Evolutionary conservation across 2,888 invertebrate genomes (phyloP).

Genomic region (Empis stercorea): DNA sequence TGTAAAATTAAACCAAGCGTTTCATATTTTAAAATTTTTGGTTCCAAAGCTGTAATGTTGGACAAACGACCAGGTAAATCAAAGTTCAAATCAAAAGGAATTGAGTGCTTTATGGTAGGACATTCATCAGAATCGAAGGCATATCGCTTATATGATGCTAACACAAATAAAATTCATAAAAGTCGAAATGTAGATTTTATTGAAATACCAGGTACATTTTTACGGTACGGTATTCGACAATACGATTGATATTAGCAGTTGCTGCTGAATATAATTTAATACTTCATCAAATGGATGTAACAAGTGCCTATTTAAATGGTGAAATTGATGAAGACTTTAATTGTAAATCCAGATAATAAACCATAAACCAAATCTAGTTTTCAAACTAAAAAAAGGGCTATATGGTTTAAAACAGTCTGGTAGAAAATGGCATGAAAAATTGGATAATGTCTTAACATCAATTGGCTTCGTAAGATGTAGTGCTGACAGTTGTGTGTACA

Average conservation of each 20-base stretch:
- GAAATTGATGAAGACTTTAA: constrained; percentile 7
- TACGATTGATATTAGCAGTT: constrained; percentile 7
- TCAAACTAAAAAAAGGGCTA: constrained; percentile 2
- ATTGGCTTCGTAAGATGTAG: constrained; percentile 5
- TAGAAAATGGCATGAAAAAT: neutral
- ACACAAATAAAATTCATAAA: too few relatives aligned
- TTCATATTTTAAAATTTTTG: too few relatives aligned
- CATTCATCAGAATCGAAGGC: too few relatives aligned
- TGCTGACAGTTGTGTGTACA: neutral
- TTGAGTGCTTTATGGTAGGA: too few relatives aligned
- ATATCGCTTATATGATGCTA: too few relatives aligned
- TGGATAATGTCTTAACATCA: neutral
- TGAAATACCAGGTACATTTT: too few relatives aligned
- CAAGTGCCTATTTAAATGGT: constrained; percentile 10
- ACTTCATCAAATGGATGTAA: constrained; percentile 8
- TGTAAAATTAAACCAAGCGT: too few relatives aligned
- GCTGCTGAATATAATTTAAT: constrained; percentile 5
- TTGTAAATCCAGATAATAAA: constrained; percentile 6
- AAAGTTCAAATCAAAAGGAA: too few relatives aligned
- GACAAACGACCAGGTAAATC: too few relatives aligned
- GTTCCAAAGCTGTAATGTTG: too few relatives aligned
- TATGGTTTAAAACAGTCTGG: constrained; percentile 5
- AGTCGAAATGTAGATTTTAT: too few relatives aligned
- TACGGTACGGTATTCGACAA: constrained; percentile 6
- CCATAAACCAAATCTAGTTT: neutral